Percentiles rank a stretch among this genome's conserved stretches.
These are phyloP conservation scores for Arizona elegans DNA, from an alignment of 2,113 vertebrate genomes.

Conservation along the genomic window DNA sequence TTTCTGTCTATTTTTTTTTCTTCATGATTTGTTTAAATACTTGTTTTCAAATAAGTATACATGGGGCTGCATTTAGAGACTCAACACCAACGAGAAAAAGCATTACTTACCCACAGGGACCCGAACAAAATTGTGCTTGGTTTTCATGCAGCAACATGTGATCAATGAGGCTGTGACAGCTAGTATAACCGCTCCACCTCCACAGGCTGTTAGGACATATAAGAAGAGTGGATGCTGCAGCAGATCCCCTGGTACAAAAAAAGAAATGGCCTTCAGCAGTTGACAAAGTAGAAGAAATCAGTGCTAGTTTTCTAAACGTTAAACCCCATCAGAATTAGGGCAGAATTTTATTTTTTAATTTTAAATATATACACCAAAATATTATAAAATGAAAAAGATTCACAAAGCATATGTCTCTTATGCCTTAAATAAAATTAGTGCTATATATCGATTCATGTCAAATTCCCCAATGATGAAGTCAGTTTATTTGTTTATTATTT, in stretches of 20 bases:
- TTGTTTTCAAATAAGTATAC: background rate
- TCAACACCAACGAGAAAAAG: background rate
- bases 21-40: background rate
- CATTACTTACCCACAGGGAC: slow-evolving; percentile 60
- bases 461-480: background rate
- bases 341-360: background rate
- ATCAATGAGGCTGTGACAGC: slow-evolving; percentile 44
- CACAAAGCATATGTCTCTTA: background rate
- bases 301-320: background rate
- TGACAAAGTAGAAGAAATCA: background rate
- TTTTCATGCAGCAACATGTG: slow-evolving; percentile 61
- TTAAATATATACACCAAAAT: background rate
- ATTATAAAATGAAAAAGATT: background rate
- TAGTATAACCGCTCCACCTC: slow-evolving; percentile 28
- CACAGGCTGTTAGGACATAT: slow-evolving; percentile 54
- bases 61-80: background rate
- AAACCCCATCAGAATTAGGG: background rate
- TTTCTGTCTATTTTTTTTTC: background rate
- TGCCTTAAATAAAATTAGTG: background rate
- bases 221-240: slow-evolving; percentile 56
- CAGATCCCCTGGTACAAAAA: slow-evolving; percentile 49
- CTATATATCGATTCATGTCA: background rate
- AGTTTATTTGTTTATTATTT: background rate
- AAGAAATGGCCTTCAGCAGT: background rate
- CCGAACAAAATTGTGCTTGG: slow-evolving; percentile 54